These are phyloP conservation scores for Oceanodroma tethys DNA, from an alignment of 2,113 vertebrate genomes.

Conservation along the genomic window DNA sequence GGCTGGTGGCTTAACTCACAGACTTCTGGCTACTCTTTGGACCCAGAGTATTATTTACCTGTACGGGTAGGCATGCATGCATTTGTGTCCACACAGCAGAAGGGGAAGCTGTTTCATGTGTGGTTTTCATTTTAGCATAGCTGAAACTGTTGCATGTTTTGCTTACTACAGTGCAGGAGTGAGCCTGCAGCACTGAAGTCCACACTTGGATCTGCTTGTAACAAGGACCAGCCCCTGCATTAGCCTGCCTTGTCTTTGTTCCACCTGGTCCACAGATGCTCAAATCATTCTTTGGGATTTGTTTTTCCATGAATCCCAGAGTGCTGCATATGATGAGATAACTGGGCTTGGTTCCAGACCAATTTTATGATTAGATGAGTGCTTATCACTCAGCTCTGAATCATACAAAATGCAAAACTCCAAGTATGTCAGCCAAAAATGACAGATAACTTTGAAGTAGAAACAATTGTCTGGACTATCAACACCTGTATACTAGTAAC, in stretches of 20 bases:
- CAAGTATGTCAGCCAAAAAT: not conserved
- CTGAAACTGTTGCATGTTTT: not conserved
- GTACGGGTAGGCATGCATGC: accelerated
- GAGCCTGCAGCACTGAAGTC: not conserved
- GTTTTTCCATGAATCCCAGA: not conserved
- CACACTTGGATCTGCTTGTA: not conserved
- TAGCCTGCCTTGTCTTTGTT: not conserved
- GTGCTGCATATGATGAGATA: not conserved
- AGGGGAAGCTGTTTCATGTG: not conserved
- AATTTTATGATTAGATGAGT: not conserved
- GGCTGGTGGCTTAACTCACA: not conserved
- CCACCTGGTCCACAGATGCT: not conserved
- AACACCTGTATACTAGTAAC: not conserved
- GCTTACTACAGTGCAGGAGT: not conserved
- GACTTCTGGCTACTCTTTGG: not conserved
- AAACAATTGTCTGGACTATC: not conserved
- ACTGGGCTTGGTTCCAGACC: not conserved
- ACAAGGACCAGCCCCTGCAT: not conserved
- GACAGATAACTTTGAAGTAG: not conserved
- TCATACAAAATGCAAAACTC: not conserved
- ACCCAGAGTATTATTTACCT: not conserved
- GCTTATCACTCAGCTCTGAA: not conserved
- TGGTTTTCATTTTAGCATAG: not conserved
- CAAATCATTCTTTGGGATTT: not conserved
- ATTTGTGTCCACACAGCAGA: not conserved